Percentiles rank a stretch among this genome's conserved stretches.
phyloP scores from a whole-genome alignment of 1,140 invertebrate genomes.

The Uloborus diversus region DNA sequence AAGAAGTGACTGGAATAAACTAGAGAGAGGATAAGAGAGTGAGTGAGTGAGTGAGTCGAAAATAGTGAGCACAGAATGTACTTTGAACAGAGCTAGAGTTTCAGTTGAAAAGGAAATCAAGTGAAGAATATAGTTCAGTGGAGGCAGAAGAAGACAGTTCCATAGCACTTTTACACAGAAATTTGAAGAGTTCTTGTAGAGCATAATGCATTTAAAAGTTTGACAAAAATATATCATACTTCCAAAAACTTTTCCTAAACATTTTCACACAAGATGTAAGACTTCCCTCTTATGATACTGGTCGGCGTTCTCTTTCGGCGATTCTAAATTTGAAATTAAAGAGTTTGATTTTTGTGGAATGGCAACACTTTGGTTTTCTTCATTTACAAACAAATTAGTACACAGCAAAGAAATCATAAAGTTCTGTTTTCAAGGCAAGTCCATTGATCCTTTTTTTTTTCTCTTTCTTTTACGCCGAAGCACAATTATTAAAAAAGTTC shows the following conservation, averaged over 20 bases:
- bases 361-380: too few relatives aligned
- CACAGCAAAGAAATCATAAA: too few relatives aligned
- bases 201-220: neutral
- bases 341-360: too few relatives aligned
- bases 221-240: slow-evolving; percentile 43
- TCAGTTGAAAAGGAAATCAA: neutral
- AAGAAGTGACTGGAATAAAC: slow-evolving; percentile 48
- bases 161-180: neutral
- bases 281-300: slow-evolving; percentile 30
- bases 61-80: neutral
- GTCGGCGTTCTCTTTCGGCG: slow-evolving; percentile 23
- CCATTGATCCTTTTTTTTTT: too few relatives aligned
- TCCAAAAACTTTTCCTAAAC: slow-evolving; percentile 28
- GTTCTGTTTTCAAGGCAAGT: too few relatives aligned
- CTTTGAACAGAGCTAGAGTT: neutral
- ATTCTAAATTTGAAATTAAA: slow-evolving; percentile 30
- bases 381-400: too few relatives aligned
- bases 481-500: too few relatives aligned
- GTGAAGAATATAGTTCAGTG: neutral
- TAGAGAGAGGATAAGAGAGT: slow-evolving; percentile 25
- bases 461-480: too few relatives aligned
- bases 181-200: neutral
- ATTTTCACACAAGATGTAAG: slow-evolving; percentile 48
- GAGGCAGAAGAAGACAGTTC: neutral
- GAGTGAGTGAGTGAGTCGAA: slow-evolving; percentile 14